phyloP scores from a whole-genome alignment of 1,140 invertebrate genomes.

The Idris sp. region DNA sequence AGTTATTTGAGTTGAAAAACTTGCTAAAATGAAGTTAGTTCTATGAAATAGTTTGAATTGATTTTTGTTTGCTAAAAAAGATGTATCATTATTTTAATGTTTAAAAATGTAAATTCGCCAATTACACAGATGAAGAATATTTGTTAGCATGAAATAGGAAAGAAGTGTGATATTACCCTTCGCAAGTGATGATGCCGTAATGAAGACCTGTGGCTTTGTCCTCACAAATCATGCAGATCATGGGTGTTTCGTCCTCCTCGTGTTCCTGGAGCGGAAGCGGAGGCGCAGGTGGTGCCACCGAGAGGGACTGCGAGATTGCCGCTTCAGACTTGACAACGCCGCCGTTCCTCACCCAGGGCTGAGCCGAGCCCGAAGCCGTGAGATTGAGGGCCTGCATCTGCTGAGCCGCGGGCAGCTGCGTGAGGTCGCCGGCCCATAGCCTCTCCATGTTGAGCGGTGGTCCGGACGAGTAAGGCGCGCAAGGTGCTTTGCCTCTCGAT shows the following conservation, averaged over 20 bases:
- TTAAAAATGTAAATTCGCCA: no score
- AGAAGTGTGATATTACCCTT: conserved; percentile 83
- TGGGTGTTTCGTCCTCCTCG: conserved; percentile 94
- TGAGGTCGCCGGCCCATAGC: conserved; percentile 91
- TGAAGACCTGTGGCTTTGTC: conserved; percentile 98
- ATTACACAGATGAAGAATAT: no score
- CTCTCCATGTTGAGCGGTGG: conserved; percentile 92
- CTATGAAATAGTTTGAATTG: no score
- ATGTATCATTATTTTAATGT: no score
- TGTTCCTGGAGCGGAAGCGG: conserved; percentile 80
- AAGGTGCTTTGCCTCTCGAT: conserved; percentile 77
- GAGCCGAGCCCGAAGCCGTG: conserved; percentile 80
- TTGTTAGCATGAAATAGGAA: no score
- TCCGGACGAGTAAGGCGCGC: conserved; percentile 77
- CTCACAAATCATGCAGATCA: conserved; percentile 99
- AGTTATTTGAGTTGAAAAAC: no score
- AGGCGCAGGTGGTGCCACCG: conserved; percentile 79
- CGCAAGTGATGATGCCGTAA: conserved; percentile 98
- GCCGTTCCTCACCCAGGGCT: conserved; percentile 76
- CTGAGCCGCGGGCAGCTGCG: conserved; percentile 88
- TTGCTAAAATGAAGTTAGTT: no score
- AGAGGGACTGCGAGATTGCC: conserved; percentile 72
- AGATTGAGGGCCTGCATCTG: conserved; percentile 89
- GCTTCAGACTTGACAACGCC: conserved; percentile 72
- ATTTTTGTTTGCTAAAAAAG: no score